phyloP scores from a whole-genome alignment of 1,140 invertebrate species.

The Neodiprion lecontei region DNA sequence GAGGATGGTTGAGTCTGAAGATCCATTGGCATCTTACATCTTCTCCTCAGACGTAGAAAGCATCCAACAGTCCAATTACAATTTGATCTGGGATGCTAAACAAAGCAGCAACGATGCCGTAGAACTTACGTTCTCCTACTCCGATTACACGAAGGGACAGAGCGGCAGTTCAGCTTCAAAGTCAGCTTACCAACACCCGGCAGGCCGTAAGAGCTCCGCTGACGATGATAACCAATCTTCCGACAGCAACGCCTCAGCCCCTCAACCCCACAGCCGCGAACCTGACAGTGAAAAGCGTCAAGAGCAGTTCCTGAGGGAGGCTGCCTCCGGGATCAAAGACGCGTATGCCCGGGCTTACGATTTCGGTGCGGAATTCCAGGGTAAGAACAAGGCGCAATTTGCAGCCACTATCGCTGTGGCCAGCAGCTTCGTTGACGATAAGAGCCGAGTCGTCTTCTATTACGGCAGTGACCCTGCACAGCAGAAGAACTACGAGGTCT shows the following conservation, averaged over 20 bases:
- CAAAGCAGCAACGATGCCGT: not conserved
- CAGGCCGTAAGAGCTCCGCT: not conserved
- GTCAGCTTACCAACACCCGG: not conserved
- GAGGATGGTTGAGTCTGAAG: not conserved
- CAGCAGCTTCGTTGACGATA: slow-evolving; percentile 62
- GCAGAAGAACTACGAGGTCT: slow-evolving; percentile 25
- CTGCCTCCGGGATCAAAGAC: not conserved
- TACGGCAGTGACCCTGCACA: not conserved
- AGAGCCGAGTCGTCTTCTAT: slow-evolving; percentile 56
- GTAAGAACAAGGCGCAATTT: slow-evolving; percentile 56
- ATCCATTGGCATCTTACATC: not conserved
- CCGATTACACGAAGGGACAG: not conserved
- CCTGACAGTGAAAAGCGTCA: not conserved
- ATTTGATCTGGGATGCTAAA: not conserved
- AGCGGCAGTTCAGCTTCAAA: not conserved
- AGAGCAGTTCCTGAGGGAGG: not conserved
- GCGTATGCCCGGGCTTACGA: slow-evolving; percentile 46
- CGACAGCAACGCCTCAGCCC: not conserved
- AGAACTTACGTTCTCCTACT: not conserved
- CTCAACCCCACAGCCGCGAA: not conserved
- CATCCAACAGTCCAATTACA: slow-evolving; percentile 3
- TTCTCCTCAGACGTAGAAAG: not conserved
- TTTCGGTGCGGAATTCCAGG: slow-evolving; percentile 60
- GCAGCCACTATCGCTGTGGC: slow-evolving; percentile 60
- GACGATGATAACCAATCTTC: not conserved